Evolutionary conservation across 1,140 invertebrate species (phyloP), one percentile per base, ranked within the genome.

Genomic region (Geopemphigus sp.): DNA sequence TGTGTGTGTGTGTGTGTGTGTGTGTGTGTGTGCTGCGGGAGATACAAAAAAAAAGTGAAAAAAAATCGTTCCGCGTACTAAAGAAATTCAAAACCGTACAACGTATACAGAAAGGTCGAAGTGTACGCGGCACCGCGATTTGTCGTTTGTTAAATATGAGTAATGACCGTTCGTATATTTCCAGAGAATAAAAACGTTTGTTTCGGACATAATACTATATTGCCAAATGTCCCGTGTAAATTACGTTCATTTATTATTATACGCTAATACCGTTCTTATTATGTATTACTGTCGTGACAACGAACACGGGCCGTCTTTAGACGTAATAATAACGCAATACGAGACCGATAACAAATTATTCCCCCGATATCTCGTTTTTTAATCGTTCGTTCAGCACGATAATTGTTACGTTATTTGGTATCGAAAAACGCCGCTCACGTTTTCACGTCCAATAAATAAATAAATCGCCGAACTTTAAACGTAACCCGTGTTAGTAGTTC

Each of bases 41-140:
- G 47, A 72, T 4, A 72, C 68, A 29, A 29, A 72, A 72, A 72
- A 70, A 72, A 70, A 50, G 26, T 45, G 39, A 11, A 50, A 70
- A 72, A 72, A 53, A 29, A 68, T 54, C 24, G 29, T 70, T 53
- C 53, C 66, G n/a, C 50, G 50, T 68, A 66, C 63, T 45, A 29
- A 50, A 50, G 39, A 24, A 47, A 45, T 68, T 24, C 64, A 22
- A 68, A 47, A 68, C 66, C n/a, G 39, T 68, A 68, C 22, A 68
- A 47, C 19, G 19, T 19, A 5, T 54, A n/a, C 6, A 17, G 53
- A 68, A 50, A 68, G 45, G 29, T 50, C 10, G 66, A 26, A 66
- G 32, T 22, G 39, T 50, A 26, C 15, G 4, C 45, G 47, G 5
- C 47, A 63, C 15, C 24, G 45, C 39, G 66, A 68, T 68, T 68